Base-by-base conservation (phyloP, 2,113 vertebrate species). In the Oryzias curvinotus region DNA sequence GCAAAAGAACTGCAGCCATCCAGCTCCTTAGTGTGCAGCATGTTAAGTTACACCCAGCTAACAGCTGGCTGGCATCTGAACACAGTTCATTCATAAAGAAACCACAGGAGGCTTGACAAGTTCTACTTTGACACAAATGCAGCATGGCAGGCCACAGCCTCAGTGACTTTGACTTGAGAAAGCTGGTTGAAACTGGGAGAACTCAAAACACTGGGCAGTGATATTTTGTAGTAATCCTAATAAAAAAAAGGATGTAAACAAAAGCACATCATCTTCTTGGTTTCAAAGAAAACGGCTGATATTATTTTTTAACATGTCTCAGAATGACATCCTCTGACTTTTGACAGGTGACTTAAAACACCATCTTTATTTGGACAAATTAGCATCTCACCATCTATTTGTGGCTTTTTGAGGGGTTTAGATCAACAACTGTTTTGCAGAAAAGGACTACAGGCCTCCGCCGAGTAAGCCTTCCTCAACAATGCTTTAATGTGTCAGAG, bases 121-220 rank as follows among this genome's bases (percentile, higher is more conserved):
- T 56, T 68, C 59, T 65, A 14, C 68, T 76, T 79, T 82, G 85
- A 83, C 73, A 80, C 43, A 73, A 70, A 85, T 79, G 48, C 54
- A 52, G 53, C 30, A 23, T 58, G 80, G 78, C 82, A 80, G 75
- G 47, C 65, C 47, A 50, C 70, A 79, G 73, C 65, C 68, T 83
- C 78, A 64, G 14, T 53, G 56, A 72, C 66, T 65, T 77, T 42
- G 65, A 50, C 76, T 76, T 66, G 54, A 76, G 71, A 76, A 25
- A 65, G 18, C 57, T 48, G 60, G 71, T 77, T 80, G 73, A 75
- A 67, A 75, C 50, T 52, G 47, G 19, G 26, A 57, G 71, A 71
- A 77, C 73, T 25, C 45, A 82, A 80, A 82, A 78, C 69, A 73
- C 30, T 52, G 67, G 61, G 50, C 57, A 57, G 50, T 44, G 12